Evolutionary conservation across 30 jellyfish, hydroid and myxozoan species (phyloP).

Genomic region (Hydra vulgaris): DNA sequence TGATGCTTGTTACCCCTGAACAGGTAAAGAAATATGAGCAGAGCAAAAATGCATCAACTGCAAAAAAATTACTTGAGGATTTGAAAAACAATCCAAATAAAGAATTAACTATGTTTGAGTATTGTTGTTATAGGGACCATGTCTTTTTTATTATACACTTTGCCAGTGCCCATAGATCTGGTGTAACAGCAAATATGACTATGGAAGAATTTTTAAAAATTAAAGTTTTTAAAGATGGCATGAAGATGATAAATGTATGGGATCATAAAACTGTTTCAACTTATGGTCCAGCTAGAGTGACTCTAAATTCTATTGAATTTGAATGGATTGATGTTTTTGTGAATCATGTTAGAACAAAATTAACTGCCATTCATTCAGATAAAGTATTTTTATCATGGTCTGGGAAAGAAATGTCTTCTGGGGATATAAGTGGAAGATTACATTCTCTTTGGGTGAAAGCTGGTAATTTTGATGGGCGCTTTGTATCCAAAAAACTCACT

Average conservation of each 20-base stretch:
- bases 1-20: slow-evolving; percentile 1
- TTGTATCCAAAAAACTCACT: background rate
- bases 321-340: background rate
- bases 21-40: background rate
- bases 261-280: background rate
- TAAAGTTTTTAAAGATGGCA: no score
- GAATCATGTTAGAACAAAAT: background rate
- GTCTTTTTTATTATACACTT: background rate
- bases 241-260: background rate
- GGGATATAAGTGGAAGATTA: background rate
- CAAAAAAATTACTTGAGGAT: background rate
- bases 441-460: slow-evolving; percentile 1
- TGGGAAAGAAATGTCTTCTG: background rate
- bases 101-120: background rate
- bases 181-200: background rate
- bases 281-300: background rate
- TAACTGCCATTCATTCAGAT: no score
- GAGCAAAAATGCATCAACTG: background rate
- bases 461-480: background rate
- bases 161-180: background rate
- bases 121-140: slow-evolving; percentile 2
- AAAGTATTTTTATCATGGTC: no score
- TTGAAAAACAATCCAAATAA: background rate
- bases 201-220: background rate
- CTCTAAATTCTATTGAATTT: background rate